Percentiles rank a stretch among this genome's conserved stretches.
Evolutionary conservation across 2,888 invertebrate species (phyloP).

Genomic region (Standfussiana lucernea): DNA sequence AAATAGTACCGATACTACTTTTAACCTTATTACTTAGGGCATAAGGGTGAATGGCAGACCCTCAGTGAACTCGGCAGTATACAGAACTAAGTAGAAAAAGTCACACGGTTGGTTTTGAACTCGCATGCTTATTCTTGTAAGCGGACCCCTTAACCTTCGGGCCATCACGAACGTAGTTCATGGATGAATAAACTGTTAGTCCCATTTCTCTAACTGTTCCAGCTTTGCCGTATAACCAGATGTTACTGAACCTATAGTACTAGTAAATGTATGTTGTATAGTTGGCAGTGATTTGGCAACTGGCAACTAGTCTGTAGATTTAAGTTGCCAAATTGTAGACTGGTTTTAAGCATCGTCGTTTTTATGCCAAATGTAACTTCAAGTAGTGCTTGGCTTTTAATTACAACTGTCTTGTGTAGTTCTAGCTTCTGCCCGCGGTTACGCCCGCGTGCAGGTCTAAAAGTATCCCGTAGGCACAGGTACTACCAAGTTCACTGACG

Average conservation of each 20-base stretch:
- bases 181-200: slow-evolving; percentile 1
- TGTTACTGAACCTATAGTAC: background rate
- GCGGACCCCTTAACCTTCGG: background rate
- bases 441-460: background rate
- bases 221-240: background rate
- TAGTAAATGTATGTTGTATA: background rate
- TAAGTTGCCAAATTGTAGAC: slow-evolving; percentile 26
- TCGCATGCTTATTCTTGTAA: background rate
- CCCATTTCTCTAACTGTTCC: background rate
- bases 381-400: slow-evolving; percentile 7
- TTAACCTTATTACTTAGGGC: too few relatives aligned
- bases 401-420: background rate
- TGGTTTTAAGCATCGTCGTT: background rate
- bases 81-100: background rate
- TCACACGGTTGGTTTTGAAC: slow-evolving; percentile 7
- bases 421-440: background rate
- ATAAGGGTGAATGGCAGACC: too few relatives aligned
- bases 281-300: slow-evolving; percentile 19
- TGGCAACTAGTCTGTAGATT: background rate
- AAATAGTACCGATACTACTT: background rate
- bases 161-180: slow-evolving; percentile 16
- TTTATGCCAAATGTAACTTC: slow-evolving; percentile 20
- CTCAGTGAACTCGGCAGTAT: background rate
- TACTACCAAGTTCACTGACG: background rate
- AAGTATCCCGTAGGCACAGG: background rate